These are phyloP conservation scores for Halisarca cf. caerulea DNA, from an alignment of 37 sponge, comb jelly and placozoan genomes.

Conservation along the genomic window DNA sequence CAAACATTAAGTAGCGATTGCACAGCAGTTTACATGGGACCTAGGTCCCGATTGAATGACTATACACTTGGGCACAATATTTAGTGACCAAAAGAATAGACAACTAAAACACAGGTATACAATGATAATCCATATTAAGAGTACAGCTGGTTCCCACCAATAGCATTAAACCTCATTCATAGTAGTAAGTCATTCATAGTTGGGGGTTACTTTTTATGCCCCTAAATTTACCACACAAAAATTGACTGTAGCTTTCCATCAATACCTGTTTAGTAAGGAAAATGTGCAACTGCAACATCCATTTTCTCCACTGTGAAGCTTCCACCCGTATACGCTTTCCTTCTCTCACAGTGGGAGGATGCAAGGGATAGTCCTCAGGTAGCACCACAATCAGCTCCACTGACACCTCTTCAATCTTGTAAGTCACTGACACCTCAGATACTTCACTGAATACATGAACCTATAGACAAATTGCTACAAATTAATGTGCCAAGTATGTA, in stretches of 20 bases:
- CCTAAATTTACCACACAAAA: not conserved
- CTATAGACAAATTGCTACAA: conserved; percentile 30
- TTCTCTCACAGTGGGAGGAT: conserved; percentile 76
- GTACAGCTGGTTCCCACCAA: too few species aligned
- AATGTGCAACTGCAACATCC: conserved; percentile 89
- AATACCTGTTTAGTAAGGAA: conserved; percentile 90
- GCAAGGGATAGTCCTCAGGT: conserved; percentile 75
- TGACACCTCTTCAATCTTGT: conserved; percentile 83
- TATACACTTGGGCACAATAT: too few species aligned
- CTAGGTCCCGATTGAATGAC: too few species aligned
- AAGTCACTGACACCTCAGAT: conserved; percentile 81
- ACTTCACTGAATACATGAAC: conserved; percentile 54
- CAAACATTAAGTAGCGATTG: too few species aligned
- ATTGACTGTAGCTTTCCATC: not conserved
- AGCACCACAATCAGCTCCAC: conserved; percentile 81
- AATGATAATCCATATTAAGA: too few species aligned
- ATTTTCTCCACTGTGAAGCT: conserved; percentile 81
- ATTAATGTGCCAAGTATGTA: not conserved
- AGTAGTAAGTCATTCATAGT: not conserved
- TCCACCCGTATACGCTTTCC: conserved; percentile 77
- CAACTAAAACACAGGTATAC: too few species aligned
- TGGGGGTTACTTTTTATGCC: not conserved
- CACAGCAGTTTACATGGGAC: too few species aligned
- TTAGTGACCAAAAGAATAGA: too few species aligned
- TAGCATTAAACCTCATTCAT: too few species aligned